Evolutionary conservation across 2,888 invertebrate species (phyloP).

Genomic region (Drosophila suboccidentalis): DNA sequence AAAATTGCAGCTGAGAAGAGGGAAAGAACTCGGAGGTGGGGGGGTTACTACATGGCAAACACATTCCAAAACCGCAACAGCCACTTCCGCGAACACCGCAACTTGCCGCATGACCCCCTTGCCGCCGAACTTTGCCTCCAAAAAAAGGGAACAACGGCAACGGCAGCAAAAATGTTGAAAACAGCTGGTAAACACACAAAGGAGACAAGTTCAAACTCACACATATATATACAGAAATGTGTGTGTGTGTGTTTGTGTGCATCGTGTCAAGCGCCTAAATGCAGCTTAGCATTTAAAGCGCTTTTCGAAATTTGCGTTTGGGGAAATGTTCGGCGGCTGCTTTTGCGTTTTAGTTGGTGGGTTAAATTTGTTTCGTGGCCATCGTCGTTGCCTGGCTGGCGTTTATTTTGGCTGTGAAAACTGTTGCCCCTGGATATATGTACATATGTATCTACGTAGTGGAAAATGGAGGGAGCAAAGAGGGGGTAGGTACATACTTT

Average conservation of each 20-base stretch:
- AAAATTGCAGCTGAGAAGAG: conserved; percentile 61
- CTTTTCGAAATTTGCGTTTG: conserved; percentile 59
- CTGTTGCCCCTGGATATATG: conserved; percentile 50
- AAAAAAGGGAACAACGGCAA: conserved; percentile 29
- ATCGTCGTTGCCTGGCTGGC: conserved; percentile 51
- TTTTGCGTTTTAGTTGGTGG: conserved; percentile 28
- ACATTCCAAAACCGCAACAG: conserved; percentile 62
- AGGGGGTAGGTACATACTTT: not conserved
- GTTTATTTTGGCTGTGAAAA: conserved; percentile 66
- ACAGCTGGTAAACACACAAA: conserved; percentile 71
- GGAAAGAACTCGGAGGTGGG: not conserved
- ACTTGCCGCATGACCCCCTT: conserved; percentile 34
- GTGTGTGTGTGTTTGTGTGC: conserved; percentile 30
- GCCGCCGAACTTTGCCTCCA: conserved; percentile 30
- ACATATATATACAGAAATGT: conserved; percentile 2
- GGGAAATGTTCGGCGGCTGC: conserved; percentile 46
- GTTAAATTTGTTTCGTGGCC: conserved; percentile 24
- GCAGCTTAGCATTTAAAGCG: conserved; percentile 75
- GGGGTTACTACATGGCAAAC: conserved; percentile 53
- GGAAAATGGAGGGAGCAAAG: not conserved
- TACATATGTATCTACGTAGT: conserved; percentile 10
- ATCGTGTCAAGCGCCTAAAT: conserved; percentile 64
- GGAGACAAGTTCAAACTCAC: conserved; percentile 28
- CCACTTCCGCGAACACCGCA: conserved; percentile 69
- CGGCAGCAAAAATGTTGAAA: conserved; percentile 69